A percentile compares a stretch with the other conserved stretches of the same genome.
phyloP scores from a whole-genome alignment of 2,113 vertebrate species.

The Grus americana region DNA sequence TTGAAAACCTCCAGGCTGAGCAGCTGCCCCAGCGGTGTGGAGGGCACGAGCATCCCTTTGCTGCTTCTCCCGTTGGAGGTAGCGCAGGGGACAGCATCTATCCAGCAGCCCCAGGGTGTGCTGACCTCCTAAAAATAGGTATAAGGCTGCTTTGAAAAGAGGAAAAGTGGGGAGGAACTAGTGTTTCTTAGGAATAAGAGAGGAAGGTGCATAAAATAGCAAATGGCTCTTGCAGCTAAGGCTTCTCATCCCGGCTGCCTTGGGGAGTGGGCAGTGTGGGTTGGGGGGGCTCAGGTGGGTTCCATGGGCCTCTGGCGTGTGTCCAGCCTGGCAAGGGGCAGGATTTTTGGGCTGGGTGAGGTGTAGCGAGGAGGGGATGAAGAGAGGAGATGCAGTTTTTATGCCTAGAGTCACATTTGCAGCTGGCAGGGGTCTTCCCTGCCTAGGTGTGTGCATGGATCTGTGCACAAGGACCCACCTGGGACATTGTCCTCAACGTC shows the following conservation, averaged over 20 bases:
- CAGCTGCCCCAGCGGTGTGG: not conserved
- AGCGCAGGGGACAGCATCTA: not conserved
- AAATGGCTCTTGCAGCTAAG: not conserved
- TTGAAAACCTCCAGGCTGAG: not conserved
- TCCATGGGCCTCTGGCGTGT: rapidly evolving
- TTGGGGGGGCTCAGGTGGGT: rapidly evolving
- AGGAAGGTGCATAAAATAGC: not conserved
- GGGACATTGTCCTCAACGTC: rapidly evolving
- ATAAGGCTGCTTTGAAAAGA: not conserved
- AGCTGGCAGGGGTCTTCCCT: not conserved
- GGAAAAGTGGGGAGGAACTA: not conserved
- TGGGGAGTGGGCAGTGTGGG: rapidly evolving
- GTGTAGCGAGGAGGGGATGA: rapidly evolving
- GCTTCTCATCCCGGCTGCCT: not conserved
- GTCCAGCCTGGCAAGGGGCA: not conserved
- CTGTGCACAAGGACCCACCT: rapidly evolving
- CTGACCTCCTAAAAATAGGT: not conserved
- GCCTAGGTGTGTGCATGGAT: not conserved
- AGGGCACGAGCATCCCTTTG: not conserved
- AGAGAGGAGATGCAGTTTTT: not conserved
- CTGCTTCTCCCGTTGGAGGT: rapidly evolving
- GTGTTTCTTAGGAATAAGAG: not conserved
- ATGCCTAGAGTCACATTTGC: rapidly evolving
- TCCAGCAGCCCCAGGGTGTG: not conserved
- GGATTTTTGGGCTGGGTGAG: not conserved